Conservation (phyloP, 2,797 vertebrate species). For the Lophotriccus pileatus region DNA sequence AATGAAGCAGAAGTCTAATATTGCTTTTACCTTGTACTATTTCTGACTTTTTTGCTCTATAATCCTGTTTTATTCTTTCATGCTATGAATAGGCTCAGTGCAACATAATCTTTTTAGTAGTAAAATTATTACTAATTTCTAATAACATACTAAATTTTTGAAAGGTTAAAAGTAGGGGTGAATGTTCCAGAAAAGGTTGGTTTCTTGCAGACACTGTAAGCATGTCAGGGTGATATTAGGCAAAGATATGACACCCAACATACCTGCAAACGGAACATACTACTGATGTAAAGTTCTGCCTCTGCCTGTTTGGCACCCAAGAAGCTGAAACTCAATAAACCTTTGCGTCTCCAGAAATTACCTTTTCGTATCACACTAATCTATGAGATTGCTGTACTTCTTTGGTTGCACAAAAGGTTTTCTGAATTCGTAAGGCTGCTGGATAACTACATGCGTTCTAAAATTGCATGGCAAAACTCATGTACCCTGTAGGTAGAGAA, state of each 20-base stretch:
- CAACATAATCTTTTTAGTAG: background rate
- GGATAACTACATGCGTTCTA: background rate
- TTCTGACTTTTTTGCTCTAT: background rate
- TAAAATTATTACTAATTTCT: background rate
- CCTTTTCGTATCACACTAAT: background rate
- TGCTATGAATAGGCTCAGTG: background rate
- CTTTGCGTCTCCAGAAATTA: background rate
- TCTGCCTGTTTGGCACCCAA: background rate
- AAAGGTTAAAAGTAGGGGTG: background rate
- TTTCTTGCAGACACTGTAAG: background rate
- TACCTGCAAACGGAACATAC: background rate
- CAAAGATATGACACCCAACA: background rate
- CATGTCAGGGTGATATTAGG: background rate
- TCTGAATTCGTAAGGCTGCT: background rate
- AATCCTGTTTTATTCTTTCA: background rate
- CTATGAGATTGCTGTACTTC: background rate
- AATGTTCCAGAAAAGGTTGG: accelerated
- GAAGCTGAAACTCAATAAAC: background rate
- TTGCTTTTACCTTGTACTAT: background rate
- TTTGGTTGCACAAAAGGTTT: background rate
- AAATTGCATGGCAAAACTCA: background rate
- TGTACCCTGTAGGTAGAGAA: background rate
- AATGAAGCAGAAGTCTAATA: background rate
- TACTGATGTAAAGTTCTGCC: background rate
- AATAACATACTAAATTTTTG: background rate